A percentile compares a stretch with the other conserved stretches of the same genome.
These are phyloP conservation scores for Labeo catla DNA, from an alignment of 2,113 vertebrate genomes.

Conservation along the genomic window DNA sequence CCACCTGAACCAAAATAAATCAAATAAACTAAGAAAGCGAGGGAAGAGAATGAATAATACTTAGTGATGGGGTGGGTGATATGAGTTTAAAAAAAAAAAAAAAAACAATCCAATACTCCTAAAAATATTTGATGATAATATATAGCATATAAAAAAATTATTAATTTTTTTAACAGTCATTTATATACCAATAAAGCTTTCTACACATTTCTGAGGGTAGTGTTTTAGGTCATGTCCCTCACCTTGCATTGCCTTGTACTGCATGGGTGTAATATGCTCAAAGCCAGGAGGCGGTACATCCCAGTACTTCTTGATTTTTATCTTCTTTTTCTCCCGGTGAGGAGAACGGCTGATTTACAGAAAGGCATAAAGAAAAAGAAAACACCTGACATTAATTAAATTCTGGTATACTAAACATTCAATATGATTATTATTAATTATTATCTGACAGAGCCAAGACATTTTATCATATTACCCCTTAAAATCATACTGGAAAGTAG, in stretches of 20 bases:
- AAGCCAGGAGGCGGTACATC: conserved; percentile 92
- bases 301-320: conserved; percentile 91
- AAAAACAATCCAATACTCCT: too few species aligned
- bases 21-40: not conserved
- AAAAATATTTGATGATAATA: not conserved
- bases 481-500: not conserved
- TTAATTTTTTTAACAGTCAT: too few species aligned
- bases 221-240: conserved; percentile 16
- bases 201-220: too few species aligned
- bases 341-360: conserved; percentile 80
- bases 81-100: not conserved
- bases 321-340: conserved; percentile 90
- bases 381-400: not conserved
- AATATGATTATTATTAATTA: not conserved
- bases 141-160: not conserved
- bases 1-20: not conserved
- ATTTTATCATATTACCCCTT: not conserved
- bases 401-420: not conserved
- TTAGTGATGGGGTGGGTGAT: not conserved
- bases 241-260: conserved; percentile 98
- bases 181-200: too few species aligned
- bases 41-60: not conserved
- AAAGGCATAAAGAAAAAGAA: conserved; percentile 21
- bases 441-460: not conserved
- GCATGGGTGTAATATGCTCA: conserved; percentile 93